Evolutionary conservation across 2,888 invertebrate genomes (phyloP), one percentile per base, ranked within the genome.

Genomic region (Coelopa pilipes): DNA sequence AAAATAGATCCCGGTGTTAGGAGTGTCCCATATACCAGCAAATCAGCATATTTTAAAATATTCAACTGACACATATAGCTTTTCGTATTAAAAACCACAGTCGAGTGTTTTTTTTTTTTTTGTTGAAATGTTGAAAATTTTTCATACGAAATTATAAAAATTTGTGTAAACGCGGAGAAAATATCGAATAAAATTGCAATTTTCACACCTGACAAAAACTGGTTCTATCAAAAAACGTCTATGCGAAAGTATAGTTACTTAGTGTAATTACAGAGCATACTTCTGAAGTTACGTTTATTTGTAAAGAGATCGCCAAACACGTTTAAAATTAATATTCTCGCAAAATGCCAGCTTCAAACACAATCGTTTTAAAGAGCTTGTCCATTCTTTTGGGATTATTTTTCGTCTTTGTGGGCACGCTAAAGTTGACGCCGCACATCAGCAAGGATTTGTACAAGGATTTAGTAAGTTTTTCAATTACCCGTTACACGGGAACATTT

Each of bases 371-470:
- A 77, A 95, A 93, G 89, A 96, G 96, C 85, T 90, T 98, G 82
- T 97, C 97, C 69, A 90, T 98, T 82, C 91, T 98, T 70, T 89
- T 98, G 85, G 98, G 98, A 76, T 89, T 97, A 82, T 98, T 98
- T 89, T 98, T 98, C 88, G 92, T 98, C 84, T 97, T 98, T 87
- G 96, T 97, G 79, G 98, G 98, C 75, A 92, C 94, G 75, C 93
- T 98, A 84, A 98, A 98, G 89, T 89, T 98, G 78, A 94, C 97
- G 77, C 96, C 96, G 79, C 92, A 93, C 82, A 92, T 98, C 79
- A 97, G 96, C 82, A 96, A 96, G 90, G 98, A 98, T 88, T 91
- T 98, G 77, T 97, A 98, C 88, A 96, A 96, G 90, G 97, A 98
- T 89, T 91, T 98, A 93, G 97, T 97, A 89, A 92, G 94, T 88